A percentile compares a stretch with the other conserved stretches of the same genome.
Conservation (phyloP, 2,113 vertebrate species). For the Theropithecus gelada region DNA sequence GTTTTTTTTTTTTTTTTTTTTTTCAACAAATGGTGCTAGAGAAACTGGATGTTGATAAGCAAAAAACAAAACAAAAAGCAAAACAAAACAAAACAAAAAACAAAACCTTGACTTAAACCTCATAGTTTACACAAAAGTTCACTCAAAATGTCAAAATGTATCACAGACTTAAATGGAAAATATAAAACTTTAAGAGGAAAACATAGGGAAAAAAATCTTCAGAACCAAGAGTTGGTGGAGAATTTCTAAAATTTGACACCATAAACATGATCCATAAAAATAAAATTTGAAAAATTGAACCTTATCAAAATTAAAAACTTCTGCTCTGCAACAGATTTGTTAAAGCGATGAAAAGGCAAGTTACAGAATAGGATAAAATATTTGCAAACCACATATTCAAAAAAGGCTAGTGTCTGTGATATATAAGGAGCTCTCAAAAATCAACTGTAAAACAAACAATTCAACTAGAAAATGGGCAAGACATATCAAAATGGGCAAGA, state of each 20-base stretch:
- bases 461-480: background rate
- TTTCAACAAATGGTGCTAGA: background rate
- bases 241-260: background rate
- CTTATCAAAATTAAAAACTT: constrained; percentile 1
- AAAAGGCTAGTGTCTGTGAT: background rate
- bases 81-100: background rate
- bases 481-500: background rate
- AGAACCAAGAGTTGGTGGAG: background rate
- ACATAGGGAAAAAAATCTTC: background rate
- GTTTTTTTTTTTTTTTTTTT: background rate
- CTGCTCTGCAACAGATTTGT: background rate
- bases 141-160: background rate
- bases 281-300: background rate
- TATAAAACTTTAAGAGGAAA: background rate
- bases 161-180: background rate
- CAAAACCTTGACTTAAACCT: background rate
- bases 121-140: background rate
- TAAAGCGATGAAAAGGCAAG: background rate
- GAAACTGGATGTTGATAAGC: background rate
- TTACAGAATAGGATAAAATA: background rate
- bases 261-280: background rate
- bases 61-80: background rate
- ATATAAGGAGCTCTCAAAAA: background rate
- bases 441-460: background rate
- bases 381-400: background rate